phyloP scores from a whole-genome alignment of 2,888 invertebrate species.

The Hirtodrosophila trivittata region DNA sequence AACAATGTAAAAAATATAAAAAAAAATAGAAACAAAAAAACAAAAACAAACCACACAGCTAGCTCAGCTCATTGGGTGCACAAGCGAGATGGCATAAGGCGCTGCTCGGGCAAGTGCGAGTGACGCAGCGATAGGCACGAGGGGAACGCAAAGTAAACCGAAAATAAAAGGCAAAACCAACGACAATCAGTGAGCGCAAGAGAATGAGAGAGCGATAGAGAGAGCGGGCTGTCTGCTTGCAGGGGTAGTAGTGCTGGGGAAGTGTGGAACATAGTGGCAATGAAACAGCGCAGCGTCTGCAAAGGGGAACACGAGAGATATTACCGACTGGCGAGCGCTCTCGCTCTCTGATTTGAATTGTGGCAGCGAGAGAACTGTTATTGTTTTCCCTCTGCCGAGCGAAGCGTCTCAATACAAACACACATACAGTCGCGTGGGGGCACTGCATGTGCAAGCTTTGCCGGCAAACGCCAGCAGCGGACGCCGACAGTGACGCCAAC shows the following conservation, averaged over 20 bases:
- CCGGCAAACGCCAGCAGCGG: constrained; percentile 47
- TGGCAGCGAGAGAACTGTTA: constrained; percentile 33
- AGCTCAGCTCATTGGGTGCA: constrained; percentile 59
- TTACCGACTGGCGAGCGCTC: constrained; percentile 31
- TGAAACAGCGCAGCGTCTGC: constrained; percentile 71
- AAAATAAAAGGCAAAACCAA: constrained; percentile 14
- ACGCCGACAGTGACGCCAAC: constrained; percentile 37
- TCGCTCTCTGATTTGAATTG: constrained; percentile 2
- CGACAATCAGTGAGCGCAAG: constrained; percentile 12
- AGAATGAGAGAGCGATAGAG: constrained; percentile 14
- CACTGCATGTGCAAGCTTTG: constrained; percentile 60
- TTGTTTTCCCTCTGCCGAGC: constrained; percentile 34
- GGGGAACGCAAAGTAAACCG: constrained; percentile 34
- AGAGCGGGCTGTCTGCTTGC: constrained; percentile 31
- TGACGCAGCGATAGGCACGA: constrained; percentile 18
- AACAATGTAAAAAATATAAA: constrained; percentile 17
- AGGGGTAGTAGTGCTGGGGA: constrained; percentile 66
- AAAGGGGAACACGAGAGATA: constrained; percentile 54
- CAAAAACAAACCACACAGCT: constrained; percentile 36
- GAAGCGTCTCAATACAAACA: constrained; percentile 18
- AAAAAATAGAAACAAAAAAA: constrained; percentile 25
- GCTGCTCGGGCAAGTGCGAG: constrained; percentile 41
- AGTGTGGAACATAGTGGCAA: constrained; percentile 49
- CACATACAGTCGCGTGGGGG: constrained; percentile 9
- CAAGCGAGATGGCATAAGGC: constrained; percentile 56